phyloP scores from a whole-genome alignment of 2,797 vertebrate genomes.

The Sphenopsis melanotis region DNA sequence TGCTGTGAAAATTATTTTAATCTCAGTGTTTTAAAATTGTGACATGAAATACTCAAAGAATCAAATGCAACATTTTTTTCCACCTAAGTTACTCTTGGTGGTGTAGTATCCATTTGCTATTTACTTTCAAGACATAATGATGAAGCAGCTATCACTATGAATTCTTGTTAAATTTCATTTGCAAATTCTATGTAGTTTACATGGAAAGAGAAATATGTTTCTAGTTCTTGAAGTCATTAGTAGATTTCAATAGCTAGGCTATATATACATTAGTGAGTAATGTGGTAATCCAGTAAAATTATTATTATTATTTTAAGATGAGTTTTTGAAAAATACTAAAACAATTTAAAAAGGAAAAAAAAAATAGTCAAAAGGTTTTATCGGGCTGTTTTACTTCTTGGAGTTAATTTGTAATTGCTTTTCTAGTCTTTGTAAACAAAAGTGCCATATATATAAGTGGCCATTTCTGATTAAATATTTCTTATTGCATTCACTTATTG shows the following conservation, averaged over 20 bases:
- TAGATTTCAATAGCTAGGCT: background rate
- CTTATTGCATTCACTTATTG: background rate
- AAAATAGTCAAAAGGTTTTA: background rate
- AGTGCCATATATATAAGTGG: accelerated
- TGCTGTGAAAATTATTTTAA: background rate
- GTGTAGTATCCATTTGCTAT: background rate
- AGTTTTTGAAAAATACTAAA: background rate
- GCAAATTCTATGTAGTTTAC: background rate
- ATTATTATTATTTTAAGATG: background rate
- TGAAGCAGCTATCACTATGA: background rate
- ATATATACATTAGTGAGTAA: background rate
- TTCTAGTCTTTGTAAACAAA: background rate
- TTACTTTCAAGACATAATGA: background rate
- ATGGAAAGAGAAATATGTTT: background rate
- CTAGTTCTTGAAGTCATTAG: background rate
- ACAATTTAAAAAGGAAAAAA: background rate
- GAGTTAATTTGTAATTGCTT: background rate
- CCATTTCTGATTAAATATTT: background rate
- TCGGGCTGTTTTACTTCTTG: background rate
- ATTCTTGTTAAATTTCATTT: background rate
- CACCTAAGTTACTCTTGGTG: background rate
- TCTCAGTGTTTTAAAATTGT: background rate
- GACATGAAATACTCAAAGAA: background rate
- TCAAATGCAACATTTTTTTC: background rate
- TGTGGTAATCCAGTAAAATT: background rate